Percentiles rank a stretch among this genome's conserved stretches.
phyloP scores from a whole-genome alignment of 2,113 vertebrate species.

The Mus musculus region DNA sequence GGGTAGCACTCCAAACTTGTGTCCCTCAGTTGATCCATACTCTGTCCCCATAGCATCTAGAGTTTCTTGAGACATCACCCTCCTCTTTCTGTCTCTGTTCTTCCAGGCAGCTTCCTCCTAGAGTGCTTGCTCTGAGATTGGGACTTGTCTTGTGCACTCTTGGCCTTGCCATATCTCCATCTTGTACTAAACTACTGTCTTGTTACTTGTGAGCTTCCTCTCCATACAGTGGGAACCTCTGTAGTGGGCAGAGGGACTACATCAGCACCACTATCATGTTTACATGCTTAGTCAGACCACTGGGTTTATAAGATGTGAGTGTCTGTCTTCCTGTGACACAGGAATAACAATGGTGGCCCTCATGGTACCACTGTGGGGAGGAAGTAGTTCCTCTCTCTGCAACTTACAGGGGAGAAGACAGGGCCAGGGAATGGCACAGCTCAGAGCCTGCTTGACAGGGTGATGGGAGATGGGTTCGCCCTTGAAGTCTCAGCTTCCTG shows the following conservation, averaged over 20 bases:
- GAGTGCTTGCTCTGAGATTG: neutral
- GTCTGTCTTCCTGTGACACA: neutral
- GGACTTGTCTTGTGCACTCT: no score
- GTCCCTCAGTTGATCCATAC: neutral
- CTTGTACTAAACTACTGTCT: neutral
- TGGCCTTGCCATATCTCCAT: neutral
- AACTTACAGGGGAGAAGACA: neutral
- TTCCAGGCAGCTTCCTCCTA: neutral
- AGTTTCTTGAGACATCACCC: neutral
- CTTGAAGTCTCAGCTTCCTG: neutral
- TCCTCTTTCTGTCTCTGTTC: neutral
- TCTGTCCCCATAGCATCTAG: neutral
- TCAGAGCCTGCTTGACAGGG: neutral
- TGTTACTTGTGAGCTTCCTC: neutral
- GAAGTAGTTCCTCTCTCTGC: neutral
- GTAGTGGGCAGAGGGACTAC: neutral
- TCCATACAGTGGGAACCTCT: no score
- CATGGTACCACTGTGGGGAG: neutral
- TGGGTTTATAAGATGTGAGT: neutral
- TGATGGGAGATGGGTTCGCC: fast-evolving
- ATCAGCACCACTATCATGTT: neutral
- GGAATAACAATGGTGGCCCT: neutral
- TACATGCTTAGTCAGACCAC: neutral
- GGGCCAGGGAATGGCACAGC: neutral
- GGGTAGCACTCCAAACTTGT: no score